A percentile compares a stretch with the other conserved stretches of the same genome.
phyloP scores from a whole-genome alignment of 2,888 invertebrate genomes.

The Steinernema carpocapsae region DNA sequence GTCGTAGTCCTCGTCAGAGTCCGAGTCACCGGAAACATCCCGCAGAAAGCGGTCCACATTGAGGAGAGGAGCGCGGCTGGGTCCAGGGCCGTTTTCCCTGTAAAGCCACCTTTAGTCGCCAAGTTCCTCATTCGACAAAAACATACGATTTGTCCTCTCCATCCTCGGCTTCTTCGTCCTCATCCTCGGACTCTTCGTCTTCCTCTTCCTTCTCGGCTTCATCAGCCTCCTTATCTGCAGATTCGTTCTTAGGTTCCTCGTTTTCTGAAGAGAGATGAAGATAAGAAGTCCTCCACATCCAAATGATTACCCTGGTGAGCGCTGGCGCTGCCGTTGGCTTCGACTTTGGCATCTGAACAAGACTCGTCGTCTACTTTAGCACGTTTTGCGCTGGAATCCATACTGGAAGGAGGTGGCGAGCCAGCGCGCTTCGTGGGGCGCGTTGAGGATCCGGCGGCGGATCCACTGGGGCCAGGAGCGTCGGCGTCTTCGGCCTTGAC shows the following conservation, averaged over 20 bases:
- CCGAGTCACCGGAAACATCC: conserved; percentile 5
- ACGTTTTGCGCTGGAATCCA: conserved; percentile 13
- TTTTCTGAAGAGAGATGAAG: conserved; percentile 9
- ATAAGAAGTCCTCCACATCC: neutral
- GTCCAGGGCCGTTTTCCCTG: neutral
- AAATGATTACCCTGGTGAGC: neutral
- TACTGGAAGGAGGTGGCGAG: neutral
- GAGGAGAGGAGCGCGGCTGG: neutral
- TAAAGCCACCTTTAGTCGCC: no score
- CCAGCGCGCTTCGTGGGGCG: neutral
- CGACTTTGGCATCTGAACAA: conserved; percentile 13
- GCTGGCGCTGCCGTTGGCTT: neutral
- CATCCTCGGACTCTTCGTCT: neutral
- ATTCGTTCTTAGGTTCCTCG: neutral
- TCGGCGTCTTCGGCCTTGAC: neutral
- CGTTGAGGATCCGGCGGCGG: no score
- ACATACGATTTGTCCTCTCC: neutral
- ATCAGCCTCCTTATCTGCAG: neutral
- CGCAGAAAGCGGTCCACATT: neutral
- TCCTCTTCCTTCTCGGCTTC: conserved; percentile 2
- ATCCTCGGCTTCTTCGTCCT: neutral
- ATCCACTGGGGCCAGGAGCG: neutral
- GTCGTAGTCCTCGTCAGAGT: conserved; percentile 33
- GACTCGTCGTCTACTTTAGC: conserved; percentile 25
- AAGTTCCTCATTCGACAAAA: neutral